Conservation (phyloP, 2,888 invertebrate genomes). For the Dynastes hyllus region DNA sequence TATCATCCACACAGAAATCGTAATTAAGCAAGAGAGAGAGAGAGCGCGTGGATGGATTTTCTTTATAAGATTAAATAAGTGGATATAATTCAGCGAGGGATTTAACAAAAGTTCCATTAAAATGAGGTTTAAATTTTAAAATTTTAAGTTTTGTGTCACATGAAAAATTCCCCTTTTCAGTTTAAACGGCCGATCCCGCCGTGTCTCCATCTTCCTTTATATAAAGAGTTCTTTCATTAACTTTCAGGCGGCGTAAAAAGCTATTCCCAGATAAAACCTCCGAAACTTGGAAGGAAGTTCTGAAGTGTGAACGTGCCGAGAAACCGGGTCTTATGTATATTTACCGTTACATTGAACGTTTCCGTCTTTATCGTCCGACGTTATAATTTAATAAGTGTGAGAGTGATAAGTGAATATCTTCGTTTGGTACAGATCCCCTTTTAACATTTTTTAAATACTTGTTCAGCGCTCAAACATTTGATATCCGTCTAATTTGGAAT, state of each 20-base stretch:
- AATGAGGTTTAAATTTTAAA: conserved; percentile 54
- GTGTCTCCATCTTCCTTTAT: conserved; percentile 57
- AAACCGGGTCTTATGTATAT: conserved; percentile 53
- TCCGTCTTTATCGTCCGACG: conserved; percentile 40
- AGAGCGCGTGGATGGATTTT: conserved; percentile 16
- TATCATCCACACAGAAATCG: conserved; percentile 39
- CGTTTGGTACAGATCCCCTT: background rate
- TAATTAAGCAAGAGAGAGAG: conserved; percentile 31
- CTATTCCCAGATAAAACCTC: conserved; percentile 61
- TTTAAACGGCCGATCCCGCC: conserved; percentile 58
- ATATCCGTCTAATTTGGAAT: too few relatives aligned
- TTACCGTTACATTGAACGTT: conserved; percentile 44
- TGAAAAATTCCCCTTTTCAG: too few relatives aligned
- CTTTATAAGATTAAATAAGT: conserved; percentile 46
- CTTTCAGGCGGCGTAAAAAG: conserved; percentile 65
- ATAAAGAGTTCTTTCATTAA: conserved; percentile 65
- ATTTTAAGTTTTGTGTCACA: too few relatives aligned
- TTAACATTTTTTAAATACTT: too few relatives aligned
- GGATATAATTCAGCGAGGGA: conserved; percentile 35
- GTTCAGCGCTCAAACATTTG: too few relatives aligned
- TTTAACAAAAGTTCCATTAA: conserved; percentile 46
- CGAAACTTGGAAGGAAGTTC: conserved; percentile 61
- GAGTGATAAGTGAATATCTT: conserved; percentile 43
- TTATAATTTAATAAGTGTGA: conserved; percentile 47
- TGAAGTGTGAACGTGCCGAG: conserved; percentile 64